phyloP scores from a whole-genome alignment of 1,140 invertebrate species.

The Formica exsecta region DNA sequence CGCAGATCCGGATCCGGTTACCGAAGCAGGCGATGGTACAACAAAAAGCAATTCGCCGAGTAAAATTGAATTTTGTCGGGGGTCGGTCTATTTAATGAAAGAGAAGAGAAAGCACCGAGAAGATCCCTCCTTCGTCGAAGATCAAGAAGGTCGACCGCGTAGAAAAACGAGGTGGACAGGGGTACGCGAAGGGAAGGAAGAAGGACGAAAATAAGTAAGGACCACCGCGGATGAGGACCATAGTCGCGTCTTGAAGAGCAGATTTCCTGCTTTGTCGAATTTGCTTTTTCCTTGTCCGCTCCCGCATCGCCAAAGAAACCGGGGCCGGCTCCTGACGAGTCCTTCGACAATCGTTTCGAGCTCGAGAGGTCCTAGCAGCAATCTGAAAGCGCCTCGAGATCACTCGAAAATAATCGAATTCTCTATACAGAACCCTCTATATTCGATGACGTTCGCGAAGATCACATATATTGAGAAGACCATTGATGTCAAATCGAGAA shows the following conservation, averaged over 20 bases:
- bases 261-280: slow-evolving; percentile 69
- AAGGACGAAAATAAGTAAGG: slow-evolving; percentile 71
- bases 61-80: slow-evolving; percentile 84
- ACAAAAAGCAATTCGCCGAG: slow-evolving; percentile 84
- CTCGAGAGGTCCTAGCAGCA: slow-evolving; percentile 56
- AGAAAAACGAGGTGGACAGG: slow-evolving; percentile 75
- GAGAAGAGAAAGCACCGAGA: slow-evolving; percentile 68
- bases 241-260: slow-evolving; percentile 46
- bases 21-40: slow-evolving; percentile 76
- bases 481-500: slow-evolving; percentile 9
- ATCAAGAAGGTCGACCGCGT: slow-evolving; percentile 78
- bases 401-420: slow-evolving; percentile 82
- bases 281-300: slow-evolving; percentile 69
- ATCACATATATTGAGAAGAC: slow-evolving; percentile 9
- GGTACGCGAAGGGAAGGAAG: slow-evolving; percentile 27
- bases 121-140: slow-evolving; percentile 71
- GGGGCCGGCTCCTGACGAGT: slow-evolving; percentile 26
- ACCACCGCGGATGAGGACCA: slow-evolving; percentile 25
- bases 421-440: background rate
- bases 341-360: slow-evolving; percentile 47
- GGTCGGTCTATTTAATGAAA: slow-evolving; percentile 83
- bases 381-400: slow-evolving; percentile 71
- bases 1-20: slow-evolving; percentile 81
- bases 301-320: background rate
- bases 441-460: background rate